Conservation (phyloP, 2,797 vertebrate species). For the Tokudaia tokunoshimensis region DNA sequence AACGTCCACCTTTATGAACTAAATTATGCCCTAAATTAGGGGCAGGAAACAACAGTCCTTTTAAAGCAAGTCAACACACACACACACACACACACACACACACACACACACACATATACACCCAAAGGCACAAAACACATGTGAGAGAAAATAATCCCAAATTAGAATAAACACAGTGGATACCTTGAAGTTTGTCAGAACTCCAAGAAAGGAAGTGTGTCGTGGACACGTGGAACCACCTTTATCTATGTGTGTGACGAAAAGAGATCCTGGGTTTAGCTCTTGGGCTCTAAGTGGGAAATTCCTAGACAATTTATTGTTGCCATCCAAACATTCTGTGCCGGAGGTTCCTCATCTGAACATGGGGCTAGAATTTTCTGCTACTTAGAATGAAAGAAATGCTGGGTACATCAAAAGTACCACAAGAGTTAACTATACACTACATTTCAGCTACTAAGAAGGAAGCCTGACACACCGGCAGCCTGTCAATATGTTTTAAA, state of each 20-base stretch:
- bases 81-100: background rate
- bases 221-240: background rate
- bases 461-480: background rate
- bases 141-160: background rate
- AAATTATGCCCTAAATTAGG: background rate
- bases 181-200: background rate
- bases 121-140: background rate
- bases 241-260: background rate
- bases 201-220: background rate
- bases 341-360: background rate
- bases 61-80: background rate
- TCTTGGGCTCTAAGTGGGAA: background rate
- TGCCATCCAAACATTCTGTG: background rate
- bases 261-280: background rate
- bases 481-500: background rate
- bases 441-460: conserved; percentile 29
- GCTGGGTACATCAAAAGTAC: background rate
- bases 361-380: background rate
- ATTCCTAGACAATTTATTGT: background rate
- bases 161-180: conserved; percentile 12
- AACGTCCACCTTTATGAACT: background rate
- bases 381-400: background rate
- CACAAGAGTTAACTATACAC: conserved; percentile 8
- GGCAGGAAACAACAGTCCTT: background rate
- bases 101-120: background rate